Evolutionary conservation across 1,140 invertebrate genomes (phyloP).

Genomic region (Drosophila ananassae): DNA sequence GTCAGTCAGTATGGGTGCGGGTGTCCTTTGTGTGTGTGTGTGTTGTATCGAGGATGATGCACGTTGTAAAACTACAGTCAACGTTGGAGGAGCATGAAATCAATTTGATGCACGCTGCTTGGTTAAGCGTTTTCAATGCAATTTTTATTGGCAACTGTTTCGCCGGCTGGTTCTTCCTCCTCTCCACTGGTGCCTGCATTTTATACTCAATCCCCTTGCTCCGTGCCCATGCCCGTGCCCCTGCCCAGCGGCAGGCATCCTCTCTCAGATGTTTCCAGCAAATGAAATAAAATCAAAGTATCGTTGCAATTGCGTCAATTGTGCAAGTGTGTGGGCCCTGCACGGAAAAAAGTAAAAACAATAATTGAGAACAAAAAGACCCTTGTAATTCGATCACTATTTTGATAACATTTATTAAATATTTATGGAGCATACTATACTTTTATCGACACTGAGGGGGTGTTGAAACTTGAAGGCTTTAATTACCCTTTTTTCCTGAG

Average conservation of each 20-base stretch:
- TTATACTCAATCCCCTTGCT: slow-evolving; percentile 31
- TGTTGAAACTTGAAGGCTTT: background rate
- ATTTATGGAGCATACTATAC: background rate
- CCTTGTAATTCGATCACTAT: background rate
- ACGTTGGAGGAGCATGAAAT: slow-evolving; percentile 59
- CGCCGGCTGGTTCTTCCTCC: slow-evolving; percentile 46
- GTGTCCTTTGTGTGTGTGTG: background rate
- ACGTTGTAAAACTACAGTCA: slow-evolving; percentile 60
- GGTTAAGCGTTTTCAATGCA: slow-evolving; percentile 82
- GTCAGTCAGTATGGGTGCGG: background rate
- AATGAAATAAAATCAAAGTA: slow-evolving; percentile 83
- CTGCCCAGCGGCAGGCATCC: background rate
- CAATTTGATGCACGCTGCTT: slow-evolving; percentile 80
- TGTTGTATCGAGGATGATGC: slow-evolving; percentile 36
- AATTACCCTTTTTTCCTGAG: background rate
- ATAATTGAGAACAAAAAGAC: background rate
- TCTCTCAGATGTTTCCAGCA: slow-evolving; percentile 56
- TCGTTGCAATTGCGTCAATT: slow-evolving; percentile 79
- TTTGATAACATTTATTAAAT: background rate
- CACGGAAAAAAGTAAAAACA: slow-evolving; percentile 15
- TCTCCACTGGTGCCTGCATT: slow-evolving; percentile 46
- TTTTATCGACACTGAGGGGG: background rate
- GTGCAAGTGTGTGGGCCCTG: slow-evolving; percentile 39
- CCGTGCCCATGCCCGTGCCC: background rate
- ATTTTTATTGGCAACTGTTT: slow-evolving; percentile 81